Evolutionary conservation across 2,888 invertebrate species (phyloP).

Genomic region (Baccha elongata): DNA sequence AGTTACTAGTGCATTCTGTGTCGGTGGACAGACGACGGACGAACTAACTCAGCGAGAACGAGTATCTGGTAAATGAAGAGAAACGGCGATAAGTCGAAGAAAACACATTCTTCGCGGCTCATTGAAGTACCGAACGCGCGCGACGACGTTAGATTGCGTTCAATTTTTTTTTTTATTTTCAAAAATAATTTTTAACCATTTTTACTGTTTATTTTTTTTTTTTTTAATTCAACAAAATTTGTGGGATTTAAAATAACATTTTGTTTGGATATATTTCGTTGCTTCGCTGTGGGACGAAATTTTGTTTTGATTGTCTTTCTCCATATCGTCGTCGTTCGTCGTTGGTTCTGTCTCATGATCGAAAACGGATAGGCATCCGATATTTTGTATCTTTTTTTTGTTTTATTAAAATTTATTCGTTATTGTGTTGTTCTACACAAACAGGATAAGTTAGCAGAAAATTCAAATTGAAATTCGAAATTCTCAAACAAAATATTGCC

Average conservation of each 20-base stretch:
- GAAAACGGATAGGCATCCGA: constrained; percentile 26
- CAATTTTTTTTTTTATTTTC: constrained; percentile 30
- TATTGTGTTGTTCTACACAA: constrained; percentile 14
- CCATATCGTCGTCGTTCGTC: constrained; percentile 48
- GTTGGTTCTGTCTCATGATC: constrained; percentile 36
- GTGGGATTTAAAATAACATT: constrained; percentile 19
- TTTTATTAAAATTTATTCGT: background rate
- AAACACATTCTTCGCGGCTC: constrained; percentile 71
- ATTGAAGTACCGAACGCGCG: constrained; percentile 76
- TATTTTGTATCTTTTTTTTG: constrained; percentile 15
- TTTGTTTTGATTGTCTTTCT: constrained; percentile 40
- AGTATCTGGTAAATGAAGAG: constrained; percentile 55
- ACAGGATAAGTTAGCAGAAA: constrained; percentile 33
- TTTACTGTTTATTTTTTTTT: constrained; percentile 39
- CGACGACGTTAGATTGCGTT: constrained; percentile 75
- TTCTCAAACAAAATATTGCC: constrained; percentile 11
- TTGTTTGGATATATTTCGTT: constrained; percentile 16
- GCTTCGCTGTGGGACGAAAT: constrained; percentile 9
- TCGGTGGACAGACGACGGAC: background rate
- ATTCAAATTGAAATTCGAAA: constrained; percentile 42
- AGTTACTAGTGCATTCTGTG: no score
- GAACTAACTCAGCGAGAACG: constrained; percentile 29
- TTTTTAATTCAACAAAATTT: constrained; percentile 31
- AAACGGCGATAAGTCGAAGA: constrained; percentile 57
- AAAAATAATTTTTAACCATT: constrained; percentile 12